Evolutionary conservation across 2,113 vertebrate species (phyloP).

Genomic region (Laticauda laticaudata): DNA sequence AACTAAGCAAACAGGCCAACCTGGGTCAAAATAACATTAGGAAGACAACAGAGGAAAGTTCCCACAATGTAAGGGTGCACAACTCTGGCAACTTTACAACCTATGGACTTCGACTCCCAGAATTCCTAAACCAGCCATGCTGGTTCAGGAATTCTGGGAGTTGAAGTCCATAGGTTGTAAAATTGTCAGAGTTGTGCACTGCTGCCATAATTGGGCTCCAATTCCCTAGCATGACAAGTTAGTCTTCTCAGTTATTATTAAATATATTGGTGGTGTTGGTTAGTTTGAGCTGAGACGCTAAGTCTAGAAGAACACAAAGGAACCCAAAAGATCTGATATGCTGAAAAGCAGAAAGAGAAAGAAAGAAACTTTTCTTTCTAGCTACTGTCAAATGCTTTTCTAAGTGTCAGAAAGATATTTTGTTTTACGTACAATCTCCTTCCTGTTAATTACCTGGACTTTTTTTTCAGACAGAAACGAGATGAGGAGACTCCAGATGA

Average conservation of each 20-base stretch:
- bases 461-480: conserved; percentile 84
- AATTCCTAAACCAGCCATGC: neutral
- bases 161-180: neutral
- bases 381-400: neutral
- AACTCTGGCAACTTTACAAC: neutral
- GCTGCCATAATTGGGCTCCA: neutral
- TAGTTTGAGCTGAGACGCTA: neutral
- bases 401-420: neutral
- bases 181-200: neutral
- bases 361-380: neutral
- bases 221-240: neutral
- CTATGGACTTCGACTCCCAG: neutral
- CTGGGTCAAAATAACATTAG: neutral
- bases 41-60: neutral
- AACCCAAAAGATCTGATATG: neutral
- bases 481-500: conserved; percentile 88
- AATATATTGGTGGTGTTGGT: neutral
- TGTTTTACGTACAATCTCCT: neutral
- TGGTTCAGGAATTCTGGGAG: too few relatives aligned
- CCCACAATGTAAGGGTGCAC: neutral
- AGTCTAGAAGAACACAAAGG: neutral
- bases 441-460: conserved; percentile 2
- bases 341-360: neutral
- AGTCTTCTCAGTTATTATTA: neutral
- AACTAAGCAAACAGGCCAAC: neutral